Evolutionary conservation across 2,797 vertebrate genomes (phyloP), one percentile per base, ranked within the genome.

Genomic region (Diplodus sargus): DNA sequence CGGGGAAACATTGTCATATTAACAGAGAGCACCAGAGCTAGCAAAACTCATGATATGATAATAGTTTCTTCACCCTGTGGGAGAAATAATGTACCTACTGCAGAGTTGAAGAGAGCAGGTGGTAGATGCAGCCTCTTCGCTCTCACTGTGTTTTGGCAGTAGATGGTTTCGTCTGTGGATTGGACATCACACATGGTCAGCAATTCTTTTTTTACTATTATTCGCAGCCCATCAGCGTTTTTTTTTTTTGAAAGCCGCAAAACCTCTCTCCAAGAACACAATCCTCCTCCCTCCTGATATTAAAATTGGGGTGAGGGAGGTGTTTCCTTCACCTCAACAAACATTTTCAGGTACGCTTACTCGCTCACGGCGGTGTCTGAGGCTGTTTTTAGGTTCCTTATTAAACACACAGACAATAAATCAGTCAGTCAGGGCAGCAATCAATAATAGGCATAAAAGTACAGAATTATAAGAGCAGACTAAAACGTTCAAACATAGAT

Each of bases 61-160:
- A 83, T 62, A 47, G 60, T 83, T 73, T 63, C 20, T 53, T 30
- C 57, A 25, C 15, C 25, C 70, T 34, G 53, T 34, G 56, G 58
- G 30, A 52, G 45, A 73, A 73, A 75, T 67, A 62, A 70, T 79
- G 52, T 17, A 4, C 28, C 28, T 28, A 4, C 64, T 45, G 25
- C 63, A 57, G 71, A 74, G 74, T 34, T 70, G 69, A 67, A 71
- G 56, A 61, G 58, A 78, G 77, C 63, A 70, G 72, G 64, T 75
- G 70, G 45, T 59, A 69, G 49, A 66, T 72, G 71, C 47, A 53
- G 42, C 42, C 63, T 58, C 18, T 11, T 74, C 58, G 2, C 51
- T 77, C 56, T 62, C 1, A 15, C 20, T 34, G n/a, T 56, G 47
- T 51, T 80, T 34, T 62, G 52, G 39, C 67, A 71, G 20, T 57